Conservation (phyloP, 2,113 vertebrate genomes). For the Anser brachyrhynchus region DNA sequence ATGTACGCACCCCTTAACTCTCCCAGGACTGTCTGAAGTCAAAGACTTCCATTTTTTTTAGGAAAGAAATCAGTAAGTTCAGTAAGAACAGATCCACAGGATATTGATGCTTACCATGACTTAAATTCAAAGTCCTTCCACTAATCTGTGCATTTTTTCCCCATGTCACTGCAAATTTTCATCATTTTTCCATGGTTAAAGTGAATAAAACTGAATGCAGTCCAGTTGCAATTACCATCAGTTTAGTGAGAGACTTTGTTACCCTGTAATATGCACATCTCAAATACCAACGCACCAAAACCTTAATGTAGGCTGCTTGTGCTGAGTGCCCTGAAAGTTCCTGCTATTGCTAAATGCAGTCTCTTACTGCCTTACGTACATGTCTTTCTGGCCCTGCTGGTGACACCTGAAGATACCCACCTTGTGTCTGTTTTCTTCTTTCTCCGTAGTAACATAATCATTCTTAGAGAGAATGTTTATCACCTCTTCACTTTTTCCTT, state of each 20-base stretch:
- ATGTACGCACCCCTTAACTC: neutral
- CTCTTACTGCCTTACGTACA: neutral
- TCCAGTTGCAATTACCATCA: neutral
- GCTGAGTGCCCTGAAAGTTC: neutral
- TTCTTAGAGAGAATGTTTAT: neutral
- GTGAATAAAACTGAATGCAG: neutral
- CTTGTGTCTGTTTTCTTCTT: neutral
- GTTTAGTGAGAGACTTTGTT: neutral
- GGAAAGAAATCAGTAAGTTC: neutral
- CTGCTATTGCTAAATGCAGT: neutral
- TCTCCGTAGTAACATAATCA: neutral
- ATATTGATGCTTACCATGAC: neutral
- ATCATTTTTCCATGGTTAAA: neutral
- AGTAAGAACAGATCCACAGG: neutral
- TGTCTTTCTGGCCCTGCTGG: neutral
- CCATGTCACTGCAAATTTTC: neutral
- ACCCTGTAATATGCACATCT: neutral
- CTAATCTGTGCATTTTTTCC: neutral
- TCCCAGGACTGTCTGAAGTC: neutral
- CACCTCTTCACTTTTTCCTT: neutral
- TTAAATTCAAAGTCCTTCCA: neutral
- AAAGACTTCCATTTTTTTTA: neutral
- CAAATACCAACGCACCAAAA: neutral
- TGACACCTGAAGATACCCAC: neutral
- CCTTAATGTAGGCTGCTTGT: neutral